These are phyloP conservation scores for Vanessa atalanta DNA, from an alignment of 1,140 invertebrate species.

Conservation along the genomic window DNA sequence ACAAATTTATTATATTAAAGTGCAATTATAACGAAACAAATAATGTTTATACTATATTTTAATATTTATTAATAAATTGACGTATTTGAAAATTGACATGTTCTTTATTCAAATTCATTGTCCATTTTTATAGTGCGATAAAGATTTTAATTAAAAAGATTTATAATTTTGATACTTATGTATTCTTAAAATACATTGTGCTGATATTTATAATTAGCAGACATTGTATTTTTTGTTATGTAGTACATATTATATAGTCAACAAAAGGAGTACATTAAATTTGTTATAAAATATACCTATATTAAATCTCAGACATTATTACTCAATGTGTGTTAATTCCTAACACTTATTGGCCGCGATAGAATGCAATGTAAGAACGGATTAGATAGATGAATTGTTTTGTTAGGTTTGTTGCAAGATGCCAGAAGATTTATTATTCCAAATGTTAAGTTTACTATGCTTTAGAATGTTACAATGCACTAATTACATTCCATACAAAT, in stretches of 20 bases:
- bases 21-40: not conserved
- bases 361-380: conserved; percentile 4
- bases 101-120: not conserved
- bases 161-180: too few species aligned
- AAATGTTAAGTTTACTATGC: not conserved
- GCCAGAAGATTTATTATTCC: conserved; percentile 5
- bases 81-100: not conserved
- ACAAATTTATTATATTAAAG: not conserved
- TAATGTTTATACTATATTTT: not conserved
- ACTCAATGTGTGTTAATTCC: not conserved
- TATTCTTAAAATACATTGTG: too few species aligned
- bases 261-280: too few species aligned
- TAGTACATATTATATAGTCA: too few species aligned
- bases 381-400: conserved; percentile 31
- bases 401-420: conserved; percentile 22
- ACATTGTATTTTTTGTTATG: too few species aligned
- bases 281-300: too few species aligned
- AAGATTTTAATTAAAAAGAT: too few species aligned
- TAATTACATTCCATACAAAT: not conserved
- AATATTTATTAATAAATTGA: not conserved
- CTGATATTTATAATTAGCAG: too few species aligned
- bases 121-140: too few species aligned
- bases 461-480: not conserved
- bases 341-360: conserved; percentile 10
- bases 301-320: not conserved